Base-by-base conservation (phyloP, 2,888 invertebrate species). In the Auanema freiburgensis region DNA sequence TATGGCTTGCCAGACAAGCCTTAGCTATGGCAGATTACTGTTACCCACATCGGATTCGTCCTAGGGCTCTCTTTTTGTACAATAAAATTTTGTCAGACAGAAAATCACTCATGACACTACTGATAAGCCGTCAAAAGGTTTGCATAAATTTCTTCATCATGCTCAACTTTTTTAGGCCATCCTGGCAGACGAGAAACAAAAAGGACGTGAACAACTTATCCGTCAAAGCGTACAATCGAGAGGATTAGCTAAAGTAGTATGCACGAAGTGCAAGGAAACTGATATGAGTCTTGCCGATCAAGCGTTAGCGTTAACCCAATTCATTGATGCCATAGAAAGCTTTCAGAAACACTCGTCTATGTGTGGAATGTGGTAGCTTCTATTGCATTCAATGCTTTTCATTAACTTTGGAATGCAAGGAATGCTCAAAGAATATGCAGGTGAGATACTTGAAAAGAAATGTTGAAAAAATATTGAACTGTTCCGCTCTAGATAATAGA, bases 371-470 rank as follows among this genome's bases (percentile, higher is more conserved):
- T 50, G 67, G 67, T 40, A 60, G 74, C 3, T 65, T 79, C 49
- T 79, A 78, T 59, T 79, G 79, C 54, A 67, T 79, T 40, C 65
- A 70, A 46, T 79, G 79, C 55, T 79, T 74, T 60, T 71, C 51
- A 24, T 49, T 73, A 14, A 66, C 57, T 55, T 46, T 63, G 14
- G 58, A 65, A 54, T 73, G 73, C 56, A 64, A 67, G 11, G 67
- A 3, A 33, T 33, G 33, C 8, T 33, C 8, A 33, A 33, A 65
- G 16, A 60, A 69, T 43, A 71, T 73, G 70, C 73, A 63, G 43
- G 42, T 57, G 10, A 46, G 46, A 16, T 16, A 46, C 16, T 16
- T 21, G 4, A 46, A 46, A 46, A 18, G 46, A 3, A 10, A 46
- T 16, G 3, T 46, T 16, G 16, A 21, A 16, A 5, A 6, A 6